A percentile compares a stretch with the other conserved stretches of the same genome.
Conservation (phyloP, 2,797 vertebrate species). For the Carduelis carduelis region DNA sequence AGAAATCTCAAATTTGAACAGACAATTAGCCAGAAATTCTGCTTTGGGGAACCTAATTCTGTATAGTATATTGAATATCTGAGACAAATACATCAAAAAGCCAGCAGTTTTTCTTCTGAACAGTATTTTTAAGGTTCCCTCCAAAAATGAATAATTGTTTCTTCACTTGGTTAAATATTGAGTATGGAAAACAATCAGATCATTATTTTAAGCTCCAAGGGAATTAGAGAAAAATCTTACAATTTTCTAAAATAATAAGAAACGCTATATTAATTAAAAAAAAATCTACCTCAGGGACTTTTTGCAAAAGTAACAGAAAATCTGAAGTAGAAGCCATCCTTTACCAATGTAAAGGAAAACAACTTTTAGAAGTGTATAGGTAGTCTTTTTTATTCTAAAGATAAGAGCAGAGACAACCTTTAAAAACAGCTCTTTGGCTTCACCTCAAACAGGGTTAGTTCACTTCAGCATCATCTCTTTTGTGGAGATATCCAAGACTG, state of each 20-base stretch:
- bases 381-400: background rate
- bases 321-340: background rate
- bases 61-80: background rate
- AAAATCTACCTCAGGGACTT: background rate
- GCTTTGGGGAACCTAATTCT: background rate
- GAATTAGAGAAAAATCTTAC: background rate
- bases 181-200: background rate
- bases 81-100: background rate
- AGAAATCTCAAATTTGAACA: background rate
- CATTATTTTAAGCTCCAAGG: background rate
- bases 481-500: background rate
- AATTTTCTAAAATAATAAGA: background rate
- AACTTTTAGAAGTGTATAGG: background rate
- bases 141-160: background rate
- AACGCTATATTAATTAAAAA: fast-evolving
- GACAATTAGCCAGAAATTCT: background rate
- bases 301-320: background rate
- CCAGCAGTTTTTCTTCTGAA: background rate
- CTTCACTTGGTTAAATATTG: background rate
- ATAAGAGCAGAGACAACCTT: background rate
- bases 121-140: background rate
- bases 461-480: background rate
- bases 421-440: background rate
- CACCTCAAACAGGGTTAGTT: background rate
- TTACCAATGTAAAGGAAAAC: background rate